A percentile compares a stretch with the other conserved stretches of the same genome.
Conservation (phyloP, 2,797 vertebrate genomes). For the Sebastes nivosus region DNA sequence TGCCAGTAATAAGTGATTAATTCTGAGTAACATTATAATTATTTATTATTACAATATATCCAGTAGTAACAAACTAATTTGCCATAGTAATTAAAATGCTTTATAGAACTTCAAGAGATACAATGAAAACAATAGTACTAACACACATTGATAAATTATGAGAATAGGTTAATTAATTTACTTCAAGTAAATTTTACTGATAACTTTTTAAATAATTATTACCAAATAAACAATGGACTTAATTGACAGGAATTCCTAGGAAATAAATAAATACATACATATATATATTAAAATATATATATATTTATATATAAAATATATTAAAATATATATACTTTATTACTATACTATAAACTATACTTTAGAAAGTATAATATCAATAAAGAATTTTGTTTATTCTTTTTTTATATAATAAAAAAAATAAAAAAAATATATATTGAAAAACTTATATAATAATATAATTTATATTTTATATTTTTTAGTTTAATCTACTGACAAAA, state of each 20-base stretch:
- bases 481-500: background rate
- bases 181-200: background rate
- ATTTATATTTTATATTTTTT: background rate
- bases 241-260: background rate
- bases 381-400: rapidly evolving
- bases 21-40: background rate
- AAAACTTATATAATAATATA: background rate
- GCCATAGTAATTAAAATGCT: background rate
- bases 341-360: too few species aligned
- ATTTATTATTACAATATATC: background rate
- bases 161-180: background rate
- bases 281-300: too few species aligned
- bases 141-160: background rate
- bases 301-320: too few species aligned
- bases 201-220: too few species aligned
- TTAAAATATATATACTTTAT: too few species aligned
- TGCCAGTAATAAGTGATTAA: background rate
- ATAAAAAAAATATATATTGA: too few species aligned
- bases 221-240: background rate
- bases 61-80: background rate
- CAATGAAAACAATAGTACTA: background rate
- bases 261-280: too few species aligned
- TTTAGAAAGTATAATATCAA: background rate
- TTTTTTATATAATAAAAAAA: too few species aligned
- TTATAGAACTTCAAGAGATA: background rate